Conservation (phyloP, 1,140 invertebrate genomes). For the Diorhabda carinulata region DNA sequence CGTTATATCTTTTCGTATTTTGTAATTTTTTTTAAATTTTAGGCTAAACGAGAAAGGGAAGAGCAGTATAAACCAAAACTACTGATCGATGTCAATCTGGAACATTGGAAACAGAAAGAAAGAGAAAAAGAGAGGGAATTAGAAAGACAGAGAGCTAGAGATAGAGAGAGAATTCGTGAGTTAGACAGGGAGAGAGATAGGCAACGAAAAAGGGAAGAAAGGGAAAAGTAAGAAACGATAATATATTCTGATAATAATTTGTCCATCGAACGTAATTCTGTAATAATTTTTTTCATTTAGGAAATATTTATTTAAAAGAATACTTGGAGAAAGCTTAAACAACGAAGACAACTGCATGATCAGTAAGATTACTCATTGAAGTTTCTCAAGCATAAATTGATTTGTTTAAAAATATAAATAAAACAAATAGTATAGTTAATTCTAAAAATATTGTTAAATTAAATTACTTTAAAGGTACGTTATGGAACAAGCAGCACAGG, state of each 20-base stretch:
- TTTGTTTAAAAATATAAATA: background rate
- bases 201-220: slow-evolving; percentile 49
- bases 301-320: slow-evolving; percentile 6
- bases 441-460: background rate
- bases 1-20: background rate
- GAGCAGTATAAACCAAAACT: slow-evolving; percentile 79
- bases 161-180: slow-evolving; percentile 52
- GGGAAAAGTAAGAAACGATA: slow-evolving; percentile 41
- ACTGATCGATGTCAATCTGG: slow-evolving; percentile 64
- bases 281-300: background rate
- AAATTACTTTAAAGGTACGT: slow-evolving; percentile 44
- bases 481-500: slow-evolving; percentile 51
- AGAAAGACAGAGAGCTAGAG: slow-evolving; percentile 46
- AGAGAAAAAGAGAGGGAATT: slow-evolving; percentile 53
- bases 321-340: too few relatives aligned
- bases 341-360: background rate
- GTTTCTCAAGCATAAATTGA: background rate
- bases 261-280: too few relatives aligned
- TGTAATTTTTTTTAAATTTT: slow-evolving; percentile 33
- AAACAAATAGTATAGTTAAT: background rate
- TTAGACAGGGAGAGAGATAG: slow-evolving; percentile 52
- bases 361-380: background rate
- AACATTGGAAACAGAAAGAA: slow-evolving; percentile 53
- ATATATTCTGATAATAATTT: too few relatives aligned
- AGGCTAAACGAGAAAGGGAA: slow-evolving; percentile 71